Evolutionary conservation across 2,113 vertebrate species (phyloP), one percentile per base, ranked within the genome.

Genomic region (Lophotis ruficrista): DNA sequence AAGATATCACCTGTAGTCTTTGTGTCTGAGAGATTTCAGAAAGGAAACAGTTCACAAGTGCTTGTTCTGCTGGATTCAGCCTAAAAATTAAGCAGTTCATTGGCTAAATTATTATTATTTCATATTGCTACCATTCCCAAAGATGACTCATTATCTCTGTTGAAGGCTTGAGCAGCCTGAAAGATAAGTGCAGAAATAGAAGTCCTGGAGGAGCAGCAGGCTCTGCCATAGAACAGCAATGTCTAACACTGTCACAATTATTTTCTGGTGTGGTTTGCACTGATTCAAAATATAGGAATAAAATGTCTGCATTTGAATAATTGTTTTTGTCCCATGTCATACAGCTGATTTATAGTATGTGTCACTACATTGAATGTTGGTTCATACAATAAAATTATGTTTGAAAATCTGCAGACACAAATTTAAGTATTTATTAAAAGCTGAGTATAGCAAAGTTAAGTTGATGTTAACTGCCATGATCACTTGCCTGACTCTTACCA

Each of bases 321-420:
- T 77, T 94, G 91, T 35, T 96, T 96, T 86, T 92, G 47, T 94
- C 90, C 84, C 3, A 1, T 87, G 83, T 91, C 89, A 51, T 72
- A 56, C 45, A 93, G 43, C 71, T 96, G 83, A 94, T 93, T 95
- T 97, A 78, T 87, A 96, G 75, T 73, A 62, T 70, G 65, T 95
- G 73, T 97, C 90, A 94, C 93, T 97, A 91, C 87, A 69, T 7
- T 86, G 83, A 96, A 94, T 98, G 95, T 97, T 97, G 96, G 79
- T 97, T 97, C 92, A 89, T 96, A 95, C 80, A 93, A 6, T 62
- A 93, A 97, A 95, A 83, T 94, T 51, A 70, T 96, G 89, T 94
- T 96, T 93, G 30, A 92, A 97, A 65, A 85, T 92, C 91, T 95
- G 92, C 96, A 98, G 82, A 94, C 78, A 65, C 78, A 89, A 92